These are phyloP conservation scores for Microcebus ravelobensis DNA, from an alignment of 2,113 vertebrate species.

Conservation along the genomic window DNA sequence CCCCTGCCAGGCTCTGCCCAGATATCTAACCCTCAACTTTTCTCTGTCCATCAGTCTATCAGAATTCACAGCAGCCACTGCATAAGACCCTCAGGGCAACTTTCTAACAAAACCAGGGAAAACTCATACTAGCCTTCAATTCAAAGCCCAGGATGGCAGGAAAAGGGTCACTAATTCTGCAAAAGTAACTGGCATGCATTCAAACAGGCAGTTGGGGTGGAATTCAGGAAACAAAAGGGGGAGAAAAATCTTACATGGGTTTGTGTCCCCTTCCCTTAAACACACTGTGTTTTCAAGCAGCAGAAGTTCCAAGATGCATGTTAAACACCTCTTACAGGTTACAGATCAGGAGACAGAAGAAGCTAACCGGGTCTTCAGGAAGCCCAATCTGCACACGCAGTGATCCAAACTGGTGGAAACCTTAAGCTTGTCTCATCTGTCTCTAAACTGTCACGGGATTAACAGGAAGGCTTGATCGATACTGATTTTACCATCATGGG, in stretches of 20 bases:
- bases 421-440: conserved; percentile 66
- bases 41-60: not conserved
- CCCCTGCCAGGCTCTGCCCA: not conserved
- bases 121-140: not conserved
- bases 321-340: not conserved
- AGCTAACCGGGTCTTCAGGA: not conserved
- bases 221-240: not conserved
- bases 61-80: not conserved
- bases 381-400: conserved; percentile 62
- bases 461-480: conserved; percentile 82
- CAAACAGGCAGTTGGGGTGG: not conserved
- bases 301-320: not conserved
- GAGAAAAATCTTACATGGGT: fast-evolving
- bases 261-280: not conserved
- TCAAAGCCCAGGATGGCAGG: not conserved
- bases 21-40: not conserved
- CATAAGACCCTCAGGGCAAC: not conserved
- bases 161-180: not conserved
- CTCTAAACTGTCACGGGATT: conserved; percentile 83
- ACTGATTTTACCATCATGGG: conserved; percentile 76
- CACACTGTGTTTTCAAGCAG: not conserved
- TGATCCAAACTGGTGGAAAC: conserved; percentile 37
- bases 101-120: not conserved
- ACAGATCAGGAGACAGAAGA: not conserved
- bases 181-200: not conserved